Percentiles rank a stretch among this genome's conserved stretches.
Conservation (phyloP, 2,113 vertebrate species). For the Spea bombifrons region DNA sequence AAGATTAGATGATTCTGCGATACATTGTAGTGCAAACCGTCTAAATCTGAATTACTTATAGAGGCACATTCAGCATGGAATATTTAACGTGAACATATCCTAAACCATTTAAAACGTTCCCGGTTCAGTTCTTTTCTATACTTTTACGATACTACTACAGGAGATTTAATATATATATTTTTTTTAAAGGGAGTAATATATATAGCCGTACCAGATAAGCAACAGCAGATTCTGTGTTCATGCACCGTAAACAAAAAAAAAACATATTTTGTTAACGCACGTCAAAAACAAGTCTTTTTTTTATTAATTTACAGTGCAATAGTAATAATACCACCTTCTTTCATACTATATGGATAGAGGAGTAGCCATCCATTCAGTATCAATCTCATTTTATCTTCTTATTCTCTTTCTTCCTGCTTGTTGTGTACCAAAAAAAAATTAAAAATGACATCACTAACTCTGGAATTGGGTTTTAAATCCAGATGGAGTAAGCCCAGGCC, state of each 20-base stretch:
- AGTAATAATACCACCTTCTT: neutral
- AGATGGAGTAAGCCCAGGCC: too few relatives aligned
- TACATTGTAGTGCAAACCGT: conserved; percentile 20
- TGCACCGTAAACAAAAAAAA: conserved; percentile 31
- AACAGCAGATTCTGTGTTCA: conserved; percentile 15
- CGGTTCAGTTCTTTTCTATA: conserved; percentile 50
- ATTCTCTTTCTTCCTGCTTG: too few relatives aligned
- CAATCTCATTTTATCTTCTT: too few relatives aligned
- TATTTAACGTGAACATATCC: conserved; percentile 53
- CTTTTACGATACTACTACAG: conserved; percentile 51
- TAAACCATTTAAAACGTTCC: neutral
- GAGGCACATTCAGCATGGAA: conserved; percentile 63
- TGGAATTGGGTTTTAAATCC: too few relatives aligned
- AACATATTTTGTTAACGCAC: neutral
- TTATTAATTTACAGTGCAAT: conserved; percentile 18
- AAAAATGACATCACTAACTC: too few relatives aligned
- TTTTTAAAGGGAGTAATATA: conserved; percentile 33
- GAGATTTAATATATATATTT: conserved; percentile 28
- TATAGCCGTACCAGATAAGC: conserved; percentile 16
- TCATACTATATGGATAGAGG: too few relatives aligned
- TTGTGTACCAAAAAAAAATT: too few relatives aligned
- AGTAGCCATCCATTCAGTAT: too few relatives aligned
- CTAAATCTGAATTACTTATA: conserved; percentile 52
- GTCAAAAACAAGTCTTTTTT: conserved; percentile 4
- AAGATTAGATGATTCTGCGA: conserved; percentile 5